Percentiles rank a stretch among this genome's conserved stretches.
phyloP scores from a whole-genome alignment of 2,113 vertebrate species.

The Gadus macrocephalus region DNA sequence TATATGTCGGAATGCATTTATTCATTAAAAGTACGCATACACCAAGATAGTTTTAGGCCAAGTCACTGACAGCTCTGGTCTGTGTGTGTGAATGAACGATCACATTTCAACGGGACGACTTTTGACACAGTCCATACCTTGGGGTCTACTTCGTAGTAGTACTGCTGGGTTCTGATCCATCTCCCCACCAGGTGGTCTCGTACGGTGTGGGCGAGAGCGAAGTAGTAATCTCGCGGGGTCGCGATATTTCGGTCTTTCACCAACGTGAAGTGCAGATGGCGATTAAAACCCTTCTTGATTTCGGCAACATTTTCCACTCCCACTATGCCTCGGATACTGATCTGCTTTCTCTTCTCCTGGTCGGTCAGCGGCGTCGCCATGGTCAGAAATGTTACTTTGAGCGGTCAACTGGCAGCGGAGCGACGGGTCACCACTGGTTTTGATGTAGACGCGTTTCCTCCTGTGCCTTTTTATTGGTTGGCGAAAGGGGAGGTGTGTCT shows the following conservation, averaged over 20 bases:
- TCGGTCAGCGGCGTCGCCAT: slow-evolving; percentile 87
- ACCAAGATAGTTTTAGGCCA: too few species aligned
- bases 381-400: slow-evolving; percentile 18
- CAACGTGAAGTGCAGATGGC: slow-evolving; percentile 92
- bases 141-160: slow-evolving; percentile 87
- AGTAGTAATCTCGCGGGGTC: slow-evolving; percentile 87
- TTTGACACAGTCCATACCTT: slow-evolving; percentile 71
- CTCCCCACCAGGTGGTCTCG: slow-evolving; percentile 91
- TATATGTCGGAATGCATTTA: too few species aligned
- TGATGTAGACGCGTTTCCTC: slow-evolving; percentile 44
- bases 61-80: too few species aligned
- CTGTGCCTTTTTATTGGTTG: slow-evolving; percentile 49
- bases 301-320: slow-evolving; percentile 87
- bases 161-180: slow-evolving; percentile 93
- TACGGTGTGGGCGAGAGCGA: slow-evolving; percentile 88
- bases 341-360: slow-evolving; percentile 90
- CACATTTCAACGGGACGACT: too few species aligned
- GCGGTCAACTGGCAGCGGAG: not conserved
- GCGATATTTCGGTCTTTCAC: slow-evolving; percentile 93
- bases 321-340: slow-evolving; percentile 89
- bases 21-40: too few species aligned
- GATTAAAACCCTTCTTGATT: slow-evolving; percentile 88
- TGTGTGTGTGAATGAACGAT: too few species aligned
- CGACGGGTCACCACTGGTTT: slow-evolving; percentile 2
- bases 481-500: slow-evolving; percentile 28